Evolutionary conservation across 2,113 vertebrate genomes (phyloP).

Genomic region (Pagrus major): DNA sequence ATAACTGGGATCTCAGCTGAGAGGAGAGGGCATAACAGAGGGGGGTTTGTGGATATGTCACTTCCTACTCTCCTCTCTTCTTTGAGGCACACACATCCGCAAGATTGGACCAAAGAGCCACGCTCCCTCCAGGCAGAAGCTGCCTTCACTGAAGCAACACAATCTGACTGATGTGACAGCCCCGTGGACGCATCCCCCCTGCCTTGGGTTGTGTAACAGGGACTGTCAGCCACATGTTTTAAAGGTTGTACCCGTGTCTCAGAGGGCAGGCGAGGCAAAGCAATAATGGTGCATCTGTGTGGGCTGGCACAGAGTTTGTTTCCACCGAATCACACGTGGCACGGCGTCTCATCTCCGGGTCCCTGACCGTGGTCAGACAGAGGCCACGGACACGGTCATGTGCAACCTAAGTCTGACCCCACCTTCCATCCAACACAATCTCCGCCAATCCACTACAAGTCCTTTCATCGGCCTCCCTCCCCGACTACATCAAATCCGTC

Average conservation of each 20-base stretch:
- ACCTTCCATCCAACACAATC: constrained; percentile 36
- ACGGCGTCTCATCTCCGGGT: constrained; percentile 8
- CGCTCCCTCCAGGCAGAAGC: constrained; percentile 55
- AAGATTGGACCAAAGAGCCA: constrained; percentile 35
- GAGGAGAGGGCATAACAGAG: constrained; percentile 36
- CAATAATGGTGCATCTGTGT: constrained; percentile 34
- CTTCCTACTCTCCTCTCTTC: constrained; percentile 44
- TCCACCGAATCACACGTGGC: constrained; percentile 46
- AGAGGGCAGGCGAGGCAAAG: constrained; percentile 35
- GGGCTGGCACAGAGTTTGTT: constrained; percentile 41
- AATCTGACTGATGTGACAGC: constrained; percentile 55
- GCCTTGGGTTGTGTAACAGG: constrained; percentile 64
- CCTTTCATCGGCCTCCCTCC: constrained; percentile 43
- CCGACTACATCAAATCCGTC: constrained; percentile 58
- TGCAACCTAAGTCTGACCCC: constrained; percentile 44
- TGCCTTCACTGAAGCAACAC: constrained; percentile 40
- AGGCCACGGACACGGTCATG: constrained; percentile 29
- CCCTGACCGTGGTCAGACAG: constrained; percentile 17
- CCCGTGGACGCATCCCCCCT: constrained; percentile 22
- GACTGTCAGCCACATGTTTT: constrained; percentile 73
- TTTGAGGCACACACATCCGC: constrained; percentile 48
- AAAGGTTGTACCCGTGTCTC: constrained; percentile 41
- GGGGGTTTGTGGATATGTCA: constrained; percentile 44
- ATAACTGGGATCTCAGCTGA: constrained; percentile 31
- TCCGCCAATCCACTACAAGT: constrained; percentile 53